Evolutionary conservation across 2,797 vertebrate genomes (phyloP), one percentile per base, ranked within the genome.

Genomic region (Ceyx erithaca): DNA sequence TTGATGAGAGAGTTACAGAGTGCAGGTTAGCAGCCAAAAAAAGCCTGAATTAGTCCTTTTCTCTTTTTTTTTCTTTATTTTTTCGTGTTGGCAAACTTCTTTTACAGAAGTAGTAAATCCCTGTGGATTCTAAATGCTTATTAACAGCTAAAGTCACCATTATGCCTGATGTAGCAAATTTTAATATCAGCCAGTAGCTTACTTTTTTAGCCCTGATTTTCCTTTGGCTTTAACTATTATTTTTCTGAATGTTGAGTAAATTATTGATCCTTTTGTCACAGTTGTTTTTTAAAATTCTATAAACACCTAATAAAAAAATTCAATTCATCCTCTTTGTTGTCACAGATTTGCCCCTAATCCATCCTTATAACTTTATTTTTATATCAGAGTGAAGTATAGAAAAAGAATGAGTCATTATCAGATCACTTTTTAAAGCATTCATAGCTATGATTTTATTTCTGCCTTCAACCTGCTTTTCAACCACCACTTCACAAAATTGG

Each of bases 1-100:
- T 96, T 95, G 94, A 96, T 96, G 92, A 79, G 73, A 94, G 75
- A 84, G 80, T 67, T 79, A 45, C 46, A 85, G 79, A 78, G 28
- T 10, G 9, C 68, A 90, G 35, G 82, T 91, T 95, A 95, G 89
- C 90, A 75, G 31, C 68, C 7, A 20, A 61, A 59, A 93, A 94
- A 79, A 80, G 84, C 70, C 64, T 79, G 58, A 85, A 92, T 92
- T 78, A 70, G 43, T 87, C 45, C 33, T 79, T 73, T 88, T 31
- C 2, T 23, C 66, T 37, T 51, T 51, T 2, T 1, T 3, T 3
- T 2, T 5, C 4, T 20, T 80, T 23, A 33, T 26, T n/a, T 67
- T 10, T 17, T 51, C 51, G 7, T 4, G 20, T 77, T 81, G 45
- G 13, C n/a, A 87, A 93, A 83, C 14, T 61, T 86, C 61, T n/a